A percentile compares a stretch with the other conserved stretches of the same genome.
These are phyloP conservation scores for Azemiops feae DNA, from an alignment of 2,113 vertebrate genomes.

Conservation along the genomic window DNA sequence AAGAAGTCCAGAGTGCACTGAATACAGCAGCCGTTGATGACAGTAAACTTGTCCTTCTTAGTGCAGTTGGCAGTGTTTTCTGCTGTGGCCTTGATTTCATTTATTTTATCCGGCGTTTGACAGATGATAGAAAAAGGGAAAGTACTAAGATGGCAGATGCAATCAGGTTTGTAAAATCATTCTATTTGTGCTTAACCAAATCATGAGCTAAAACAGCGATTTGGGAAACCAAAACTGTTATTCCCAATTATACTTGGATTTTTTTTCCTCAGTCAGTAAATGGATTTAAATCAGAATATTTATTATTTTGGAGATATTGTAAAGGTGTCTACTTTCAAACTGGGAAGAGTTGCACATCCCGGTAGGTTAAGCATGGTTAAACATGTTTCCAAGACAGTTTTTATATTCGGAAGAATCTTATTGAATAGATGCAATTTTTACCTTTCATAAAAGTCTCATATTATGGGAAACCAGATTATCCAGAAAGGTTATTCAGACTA, in stretches of 20 bases:
- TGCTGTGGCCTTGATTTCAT: slow-evolving; percentile 96
- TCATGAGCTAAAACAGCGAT: background rate
- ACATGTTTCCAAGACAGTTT: background rate
- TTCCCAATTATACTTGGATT: background rate
- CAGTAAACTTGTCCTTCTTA: slow-evolving; percentile 92
- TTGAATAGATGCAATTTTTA: background rate
- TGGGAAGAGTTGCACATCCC: background rate
- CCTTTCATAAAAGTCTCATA: background rate
- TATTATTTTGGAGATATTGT: background rate
- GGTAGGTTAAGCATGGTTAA: background rate
- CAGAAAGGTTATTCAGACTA: background rate
- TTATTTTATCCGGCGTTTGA: slow-evolving; percentile 92
- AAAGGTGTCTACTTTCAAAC: background rate
- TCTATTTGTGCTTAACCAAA: background rate
- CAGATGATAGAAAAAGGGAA: slow-evolving; percentile 93
- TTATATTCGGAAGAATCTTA: background rate
- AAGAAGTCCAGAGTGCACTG: slow-evolving; percentile 97
- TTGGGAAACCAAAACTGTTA: background rate
- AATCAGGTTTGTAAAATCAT: slow-evolving; percentile 80
- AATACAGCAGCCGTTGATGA: slow-evolving; percentile 93
- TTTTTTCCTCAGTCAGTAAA: background rate
- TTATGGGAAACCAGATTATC: background rate
- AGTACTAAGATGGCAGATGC: slow-evolving; percentile 97
- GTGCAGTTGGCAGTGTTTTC: slow-evolving; percentile 91
- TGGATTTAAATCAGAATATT: background rate